Evolutionary conservation across 2,888 invertebrate species (phyloP).

Genomic region (Cyclophora punctaria): DNA sequence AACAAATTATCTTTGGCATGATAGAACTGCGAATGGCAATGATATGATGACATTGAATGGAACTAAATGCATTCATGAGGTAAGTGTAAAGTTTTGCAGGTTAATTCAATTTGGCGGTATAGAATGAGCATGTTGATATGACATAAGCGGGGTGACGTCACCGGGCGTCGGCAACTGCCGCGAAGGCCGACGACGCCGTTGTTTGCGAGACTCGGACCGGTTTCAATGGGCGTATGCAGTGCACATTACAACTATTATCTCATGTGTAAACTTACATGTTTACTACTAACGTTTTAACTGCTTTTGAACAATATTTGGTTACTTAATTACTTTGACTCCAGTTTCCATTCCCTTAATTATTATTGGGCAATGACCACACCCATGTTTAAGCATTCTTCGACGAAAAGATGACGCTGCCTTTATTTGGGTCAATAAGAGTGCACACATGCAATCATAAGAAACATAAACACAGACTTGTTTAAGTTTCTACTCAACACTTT

Average conservation of each 20-base stretch:
- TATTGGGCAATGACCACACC: slow-evolving; percentile 34
- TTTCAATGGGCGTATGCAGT: slow-evolving; percentile 50
- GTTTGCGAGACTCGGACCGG: slow-evolving; percentile 54
- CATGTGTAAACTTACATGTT: slow-evolving; percentile 25
- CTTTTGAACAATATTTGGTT: too few species aligned
- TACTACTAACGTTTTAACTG: neutral
- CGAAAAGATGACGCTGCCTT: slow-evolving; percentile 55
- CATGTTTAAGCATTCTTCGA: slow-evolving; percentile 40
- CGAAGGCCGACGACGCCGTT: slow-evolving; percentile 57
- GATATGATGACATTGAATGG: slow-evolving; percentile 19
- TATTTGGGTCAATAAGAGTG: slow-evolving; percentile 63
- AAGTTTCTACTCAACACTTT: too few species aligned
- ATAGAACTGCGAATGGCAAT: slow-evolving; percentile 9
- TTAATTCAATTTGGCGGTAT: slow-evolving; percentile 40
- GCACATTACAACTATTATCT: slow-evolving; percentile 32
- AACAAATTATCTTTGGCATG: neutral
- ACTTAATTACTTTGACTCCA: too few species aligned
- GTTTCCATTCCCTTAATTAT: too few species aligned
- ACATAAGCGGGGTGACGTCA: slow-evolving; percentile 72
- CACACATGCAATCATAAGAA: slow-evolving; percentile 14
- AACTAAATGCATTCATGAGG: slow-evolving; percentile 17
- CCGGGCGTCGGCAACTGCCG: slow-evolving; percentile 58
- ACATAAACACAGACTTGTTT: neutral
- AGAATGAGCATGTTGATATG: slow-evolving; percentile 48
- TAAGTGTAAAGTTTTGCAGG: slow-evolving; percentile 30